A percentile compares a stretch with the other conserved stretches of the same genome.
Evolutionary conservation across 2,888 invertebrate genomes (phyloP).

Genomic region (Ophion costatus): DNA sequence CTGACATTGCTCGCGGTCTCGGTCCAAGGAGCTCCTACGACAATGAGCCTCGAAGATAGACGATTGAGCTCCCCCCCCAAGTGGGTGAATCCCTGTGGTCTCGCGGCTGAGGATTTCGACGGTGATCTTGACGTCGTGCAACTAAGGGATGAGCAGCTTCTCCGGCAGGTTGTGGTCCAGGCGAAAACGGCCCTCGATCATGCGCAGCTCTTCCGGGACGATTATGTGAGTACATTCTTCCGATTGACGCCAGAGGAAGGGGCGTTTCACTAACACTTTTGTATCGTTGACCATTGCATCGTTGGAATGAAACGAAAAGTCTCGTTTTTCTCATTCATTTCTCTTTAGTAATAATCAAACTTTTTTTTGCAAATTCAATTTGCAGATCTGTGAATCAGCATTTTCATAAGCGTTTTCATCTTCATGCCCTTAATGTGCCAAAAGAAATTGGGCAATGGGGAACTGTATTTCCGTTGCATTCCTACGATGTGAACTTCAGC

Average conservation of each 20-base stretch:
- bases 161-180: slow-evolving; percentile 83
- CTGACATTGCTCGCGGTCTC: slow-evolving; percentile 77
- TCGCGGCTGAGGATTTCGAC: slow-evolving; percentile 78
- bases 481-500: too few relatives aligned
- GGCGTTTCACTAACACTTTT: background rate
- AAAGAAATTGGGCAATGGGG: too few relatives aligned
- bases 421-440: too few relatives aligned
- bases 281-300: background rate
- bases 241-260: background rate
- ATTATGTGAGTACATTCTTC: slow-evolving; percentile 83
- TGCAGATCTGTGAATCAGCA: too few relatives aligned
- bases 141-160: slow-evolving; percentile 81
- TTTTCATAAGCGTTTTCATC: too few relatives aligned
- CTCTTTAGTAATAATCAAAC: background rate
- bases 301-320: background rate
- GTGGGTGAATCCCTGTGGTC: slow-evolving; percentile 85
- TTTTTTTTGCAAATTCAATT: too few relatives aligned
- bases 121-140: slow-evolving; percentile 77
- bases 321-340: background rate
- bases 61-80: slow-evolving; percentile 80
- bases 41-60: slow-evolving; percentile 77
- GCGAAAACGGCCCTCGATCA: slow-evolving; percentile 83
- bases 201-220: slow-evolving; percentile 82
- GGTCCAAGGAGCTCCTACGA: slow-evolving; percentile 78
- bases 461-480: too few relatives aligned